These are phyloP conservation scores for Atrichornis clamosus DNA, from an alignment of 2,113 vertebrate genomes.

Conservation along the genomic window DNA sequence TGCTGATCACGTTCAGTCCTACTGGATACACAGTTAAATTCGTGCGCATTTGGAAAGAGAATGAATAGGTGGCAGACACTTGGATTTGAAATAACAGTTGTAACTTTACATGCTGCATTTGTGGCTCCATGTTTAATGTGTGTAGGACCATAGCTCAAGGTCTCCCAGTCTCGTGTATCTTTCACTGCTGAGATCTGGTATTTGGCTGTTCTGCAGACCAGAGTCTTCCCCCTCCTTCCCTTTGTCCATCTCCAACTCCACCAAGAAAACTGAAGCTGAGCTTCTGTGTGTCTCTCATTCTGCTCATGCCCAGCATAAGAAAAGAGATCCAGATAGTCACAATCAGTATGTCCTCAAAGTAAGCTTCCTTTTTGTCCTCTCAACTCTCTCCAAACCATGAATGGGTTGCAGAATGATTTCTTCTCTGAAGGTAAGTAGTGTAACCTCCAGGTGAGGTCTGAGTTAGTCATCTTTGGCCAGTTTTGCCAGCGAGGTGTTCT, in stretches of 20 bases:
- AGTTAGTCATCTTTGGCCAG: not conserved
- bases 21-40: not conserved
- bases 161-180: fast-evolving
- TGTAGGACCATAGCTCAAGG: not conserved
- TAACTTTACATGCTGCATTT: not conserved
- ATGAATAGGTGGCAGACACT: not conserved
- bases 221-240: not conserved
- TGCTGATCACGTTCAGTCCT: not conserved
- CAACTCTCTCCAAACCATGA: not conserved
- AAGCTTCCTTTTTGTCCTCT: not conserved
- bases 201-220: not conserved
- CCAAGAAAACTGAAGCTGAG: not conserved
- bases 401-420: not conserved
- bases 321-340: not conserved
- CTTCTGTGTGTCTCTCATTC: not conserved
- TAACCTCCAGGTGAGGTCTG: not conserved
- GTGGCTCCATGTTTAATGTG: not conserved
- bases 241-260: not conserved
- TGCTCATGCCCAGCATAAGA: not conserved
- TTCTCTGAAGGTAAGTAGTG: not conserved
- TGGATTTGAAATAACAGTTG: not conserved
- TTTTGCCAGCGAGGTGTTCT: not conserved
- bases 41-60: not conserved
- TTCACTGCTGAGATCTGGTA: not conserved
- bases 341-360: not conserved